Conservation (phyloP, 2,797 vertebrate genomes). For the Xiphorhynchus erythropygius region DNA sequence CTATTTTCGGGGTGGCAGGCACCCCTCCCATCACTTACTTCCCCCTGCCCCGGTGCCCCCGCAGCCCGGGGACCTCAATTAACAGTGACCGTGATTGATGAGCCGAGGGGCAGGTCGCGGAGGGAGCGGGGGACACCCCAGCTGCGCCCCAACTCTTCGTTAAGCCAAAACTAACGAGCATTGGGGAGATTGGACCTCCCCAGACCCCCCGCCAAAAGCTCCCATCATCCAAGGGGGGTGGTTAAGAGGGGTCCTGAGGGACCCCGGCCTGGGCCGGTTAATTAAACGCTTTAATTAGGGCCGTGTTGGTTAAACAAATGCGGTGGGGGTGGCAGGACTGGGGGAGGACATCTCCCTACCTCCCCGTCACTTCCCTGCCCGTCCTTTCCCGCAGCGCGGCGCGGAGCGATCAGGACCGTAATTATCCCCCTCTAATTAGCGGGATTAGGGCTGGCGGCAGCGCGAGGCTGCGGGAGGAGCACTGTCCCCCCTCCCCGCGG, state of each 20-base stretch:
- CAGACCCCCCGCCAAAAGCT: too few relatives aligned
- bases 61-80: not conserved
- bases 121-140: not conserved
- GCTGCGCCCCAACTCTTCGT: not conserved
- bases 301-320: slow-evolving; percentile 26
- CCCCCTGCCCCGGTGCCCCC: not conserved
- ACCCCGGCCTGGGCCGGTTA: not conserved
- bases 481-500: not conserved
- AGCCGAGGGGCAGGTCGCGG: not conserved
- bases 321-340: not conserved
- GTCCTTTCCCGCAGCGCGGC: not conserved
- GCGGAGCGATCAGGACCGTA: not conserved
- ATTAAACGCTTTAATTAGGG: slow-evolving; percentile 24
- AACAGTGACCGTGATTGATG: not conserved
- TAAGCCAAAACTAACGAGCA: not conserved
- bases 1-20: not conserved
- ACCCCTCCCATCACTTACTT: not conserved
- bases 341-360: not conserved
- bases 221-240: not conserved
- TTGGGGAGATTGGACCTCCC: not conserved
- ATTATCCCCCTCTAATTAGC: not conserved
- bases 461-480: not conserved
- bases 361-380: not conserved
- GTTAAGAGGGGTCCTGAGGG: not conserved
- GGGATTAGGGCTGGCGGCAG: not conserved